phyloP scores from a whole-genome alignment of 2,797 vertebrate species.

The Labroides dimidiatus region DNA sequence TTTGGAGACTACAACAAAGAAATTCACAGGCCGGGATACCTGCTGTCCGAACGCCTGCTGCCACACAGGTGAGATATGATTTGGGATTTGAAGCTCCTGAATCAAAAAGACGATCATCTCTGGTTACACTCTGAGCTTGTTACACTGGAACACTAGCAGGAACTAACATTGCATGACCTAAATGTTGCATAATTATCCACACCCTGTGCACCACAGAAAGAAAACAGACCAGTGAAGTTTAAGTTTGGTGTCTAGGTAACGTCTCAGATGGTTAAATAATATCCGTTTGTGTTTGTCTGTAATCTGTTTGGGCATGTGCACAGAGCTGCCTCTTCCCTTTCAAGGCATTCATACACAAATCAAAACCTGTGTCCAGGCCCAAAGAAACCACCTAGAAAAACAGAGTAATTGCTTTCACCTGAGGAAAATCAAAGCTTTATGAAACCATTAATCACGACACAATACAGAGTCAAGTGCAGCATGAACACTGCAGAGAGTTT shows the following conservation, averaged over 20 bases:
- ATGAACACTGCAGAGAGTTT: background rate
- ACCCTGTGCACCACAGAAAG: background rate
- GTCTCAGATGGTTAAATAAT: background rate
- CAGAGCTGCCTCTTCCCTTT: background rate
- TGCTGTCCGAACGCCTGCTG: conserved; percentile 90
- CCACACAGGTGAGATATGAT: conserved; percentile 88
- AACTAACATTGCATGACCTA: background rate
- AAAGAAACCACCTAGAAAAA: background rate
- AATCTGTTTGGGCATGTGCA: background rate
- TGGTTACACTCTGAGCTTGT: background rate
- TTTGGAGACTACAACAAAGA: conserved; percentile 94
- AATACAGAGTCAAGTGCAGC: background rate
- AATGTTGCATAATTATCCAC: background rate
- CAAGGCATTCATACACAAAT: background rate
- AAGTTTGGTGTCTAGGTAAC: background rate
- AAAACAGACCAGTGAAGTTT: background rate
- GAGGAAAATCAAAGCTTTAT: background rate
- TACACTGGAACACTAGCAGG: background rate
- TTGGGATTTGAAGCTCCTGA: background rate
- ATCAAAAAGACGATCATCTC: background rate
- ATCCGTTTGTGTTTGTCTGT: background rate
- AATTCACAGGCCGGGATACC: conserved; percentile 90
- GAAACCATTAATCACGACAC: background rate
- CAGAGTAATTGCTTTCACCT: background rate
- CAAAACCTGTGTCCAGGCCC: background rate